These are phyloP conservation scores for Pseudomyrmex dendroicus DNA, from an alignment of 1,140 invertebrate species.

Conservation along the genomic window DNA sequence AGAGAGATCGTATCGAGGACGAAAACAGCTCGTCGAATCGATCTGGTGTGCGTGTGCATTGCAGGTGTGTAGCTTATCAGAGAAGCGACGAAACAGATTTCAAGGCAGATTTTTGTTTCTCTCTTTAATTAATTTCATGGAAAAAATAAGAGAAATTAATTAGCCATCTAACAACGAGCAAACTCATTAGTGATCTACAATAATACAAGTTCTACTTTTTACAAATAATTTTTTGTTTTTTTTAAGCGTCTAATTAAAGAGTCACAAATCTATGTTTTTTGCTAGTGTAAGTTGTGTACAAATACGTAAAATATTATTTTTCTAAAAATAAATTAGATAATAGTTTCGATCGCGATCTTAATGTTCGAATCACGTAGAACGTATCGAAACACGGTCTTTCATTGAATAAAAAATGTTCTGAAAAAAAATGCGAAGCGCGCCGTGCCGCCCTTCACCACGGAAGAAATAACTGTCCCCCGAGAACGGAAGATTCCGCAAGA, in stretches of 20 bases:
- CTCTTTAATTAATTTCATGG: no score
- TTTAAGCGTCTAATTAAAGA: no score
- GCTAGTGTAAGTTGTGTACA: no score
- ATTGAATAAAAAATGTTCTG: not conserved
- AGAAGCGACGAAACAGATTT: slow-evolving; percentile 30
- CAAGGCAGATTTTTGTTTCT: not conserved
- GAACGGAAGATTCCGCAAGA: slow-evolving; percentile 22
- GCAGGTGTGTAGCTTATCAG: not conserved
- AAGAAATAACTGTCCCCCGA: slow-evolving; percentile 22
- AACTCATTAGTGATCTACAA: no score
- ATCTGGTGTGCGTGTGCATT: slow-evolving; percentile 12
- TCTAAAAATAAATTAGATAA: no score
- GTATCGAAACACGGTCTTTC: slow-evolving; percentile 19
- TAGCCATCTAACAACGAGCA: no score
- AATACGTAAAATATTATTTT: no score
- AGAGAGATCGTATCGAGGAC: slow-evolving; percentile 1
- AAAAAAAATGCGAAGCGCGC: not conserved
- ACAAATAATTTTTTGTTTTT: no score
- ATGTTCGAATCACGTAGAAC: slow-evolving; percentile 13
- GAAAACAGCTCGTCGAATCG: slow-evolving; percentile 35
- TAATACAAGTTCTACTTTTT: no score
- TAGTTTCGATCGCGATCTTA: not conserved
- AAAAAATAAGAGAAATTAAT: no score
- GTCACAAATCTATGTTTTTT: no score
- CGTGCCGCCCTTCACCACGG: not conserved